A percentile compares a stretch with the other conserved stretches of the same genome.
Conservation (phyloP, 1,140 invertebrate genomes). For the Bathynomus jamesi region DNA sequence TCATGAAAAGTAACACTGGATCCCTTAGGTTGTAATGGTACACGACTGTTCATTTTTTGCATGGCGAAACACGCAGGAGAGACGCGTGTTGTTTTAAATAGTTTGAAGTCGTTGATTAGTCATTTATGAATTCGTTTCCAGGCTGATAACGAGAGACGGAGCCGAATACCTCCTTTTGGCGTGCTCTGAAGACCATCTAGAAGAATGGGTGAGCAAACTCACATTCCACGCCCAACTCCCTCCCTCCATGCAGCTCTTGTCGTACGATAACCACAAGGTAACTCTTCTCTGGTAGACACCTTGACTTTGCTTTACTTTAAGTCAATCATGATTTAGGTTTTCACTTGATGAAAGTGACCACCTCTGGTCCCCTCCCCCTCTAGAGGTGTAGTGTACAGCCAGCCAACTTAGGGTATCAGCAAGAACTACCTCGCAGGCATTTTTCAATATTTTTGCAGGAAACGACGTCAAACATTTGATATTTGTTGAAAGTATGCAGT, state of each 20-base stretch:
- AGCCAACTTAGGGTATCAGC: background rate
- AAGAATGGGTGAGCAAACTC: constrained; percentile 90
- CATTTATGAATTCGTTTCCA: too few relatives aligned
- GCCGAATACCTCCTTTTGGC: constrained; percentile 87
- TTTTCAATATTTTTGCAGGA: background rate
- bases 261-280: constrained; percentile 58
- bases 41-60: too few relatives aligned
- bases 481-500: background rate
- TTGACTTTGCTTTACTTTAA: constrained; percentile 2
- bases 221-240: constrained; percentile 85
- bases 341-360: background rate
- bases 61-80: too few relatives aligned
- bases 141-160: constrained; percentile 76
- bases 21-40: too few relatives aligned
- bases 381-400: background rate
- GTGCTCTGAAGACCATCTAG: constrained; percentile 62
- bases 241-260: constrained; percentile 76
- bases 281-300: constrained; percentile 12
- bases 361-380: background rate
- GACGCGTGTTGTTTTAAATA: too few relatives aligned
- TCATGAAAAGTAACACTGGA: too few relatives aligned
- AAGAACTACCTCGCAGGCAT: background rate
- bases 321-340: constrained; percentile 5
- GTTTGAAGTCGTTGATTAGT: too few relatives aligned
- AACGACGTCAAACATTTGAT: background rate